These are phyloP conservation scores for Myotis brandtii DNA, from an alignment of 2,113 vertebrate species.

Conservation along the genomic window DNA sequence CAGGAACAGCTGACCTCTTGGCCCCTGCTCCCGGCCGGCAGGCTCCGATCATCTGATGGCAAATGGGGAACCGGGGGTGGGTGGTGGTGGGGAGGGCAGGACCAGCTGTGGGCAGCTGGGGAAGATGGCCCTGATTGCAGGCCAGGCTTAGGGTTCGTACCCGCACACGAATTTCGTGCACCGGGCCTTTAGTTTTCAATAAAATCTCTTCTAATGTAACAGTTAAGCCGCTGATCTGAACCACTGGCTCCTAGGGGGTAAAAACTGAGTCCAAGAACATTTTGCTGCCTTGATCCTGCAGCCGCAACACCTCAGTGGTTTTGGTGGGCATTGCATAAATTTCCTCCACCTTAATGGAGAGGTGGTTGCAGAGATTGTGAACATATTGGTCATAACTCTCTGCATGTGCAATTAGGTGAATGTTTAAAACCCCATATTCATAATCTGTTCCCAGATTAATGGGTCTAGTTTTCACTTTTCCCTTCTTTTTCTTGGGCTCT, in stretches of 20 bases:
- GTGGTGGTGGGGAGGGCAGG: too few relatives aligned
- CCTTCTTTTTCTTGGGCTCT: conserved; percentile 90
- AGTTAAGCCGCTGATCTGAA: conserved; percentile 88
- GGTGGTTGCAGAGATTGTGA: conserved; percentile 92
- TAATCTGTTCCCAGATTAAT: conserved; percentile 85
- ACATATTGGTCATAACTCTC: conserved; percentile 92
- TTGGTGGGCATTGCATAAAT: conserved; percentile 82
- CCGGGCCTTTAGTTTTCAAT: conserved; percentile 82
- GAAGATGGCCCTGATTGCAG: too few relatives aligned
- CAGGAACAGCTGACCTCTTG: rapidly evolving
- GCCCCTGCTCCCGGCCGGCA: too few relatives aligned
- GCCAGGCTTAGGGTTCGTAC: too few relatives aligned
- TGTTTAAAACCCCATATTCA: conserved; percentile 90
- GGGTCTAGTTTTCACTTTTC: conserved; percentile 85
- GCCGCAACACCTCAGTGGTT: neutral
- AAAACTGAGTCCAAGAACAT: neutral
- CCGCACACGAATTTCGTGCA: too few relatives aligned
- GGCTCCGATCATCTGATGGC: too few relatives aligned
- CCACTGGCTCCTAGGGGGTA: neutral
- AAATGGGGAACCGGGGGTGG: too few relatives aligned
- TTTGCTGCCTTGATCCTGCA: neutral
- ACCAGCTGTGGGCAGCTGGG: too few relatives aligned
- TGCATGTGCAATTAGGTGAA: conserved; percentile 91
- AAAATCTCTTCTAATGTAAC: conserved; percentile 88
- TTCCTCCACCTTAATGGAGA: conserved; percentile 88